Conservation (phyloP, 2,888 invertebrate genomes). For the Meliscaeva auricollis region DNA sequence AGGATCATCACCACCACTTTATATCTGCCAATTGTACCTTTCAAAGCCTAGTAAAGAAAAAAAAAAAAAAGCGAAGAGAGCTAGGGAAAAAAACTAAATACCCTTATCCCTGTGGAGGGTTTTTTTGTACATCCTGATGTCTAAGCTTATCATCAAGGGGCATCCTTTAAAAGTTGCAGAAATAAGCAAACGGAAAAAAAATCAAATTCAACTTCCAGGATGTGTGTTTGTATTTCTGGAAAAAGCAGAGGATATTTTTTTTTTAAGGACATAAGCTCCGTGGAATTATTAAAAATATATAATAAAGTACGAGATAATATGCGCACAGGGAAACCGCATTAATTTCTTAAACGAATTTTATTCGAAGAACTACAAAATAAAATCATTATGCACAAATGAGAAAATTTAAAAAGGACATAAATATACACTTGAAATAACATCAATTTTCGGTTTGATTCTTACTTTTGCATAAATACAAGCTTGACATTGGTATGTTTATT, state of each 20-base stretch:
- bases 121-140: neutral
- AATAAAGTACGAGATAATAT: slow-evolving; percentile 29
- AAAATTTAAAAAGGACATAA: slow-evolving; percentile 3
- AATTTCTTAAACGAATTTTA: slow-evolving; percentile 18
- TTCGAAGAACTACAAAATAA: neutral
- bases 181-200: too few species aligned
- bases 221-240: too few species aligned
- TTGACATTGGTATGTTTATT: too few species aligned
- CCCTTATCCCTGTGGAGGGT: neutral
- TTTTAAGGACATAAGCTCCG: slow-evolving; percentile 20
- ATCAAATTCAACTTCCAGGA: too few species aligned
- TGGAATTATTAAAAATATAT: slow-evolving; percentile 22
- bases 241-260: slow-evolving; percentile 1
- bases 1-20: slow-evolving; percentile 21
- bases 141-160: too few species aligned
- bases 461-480: too few species aligned
- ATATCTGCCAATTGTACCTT: slow-evolving; percentile 51
- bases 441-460: too few species aligned
- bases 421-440: too few species aligned
- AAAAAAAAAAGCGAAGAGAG: neutral
- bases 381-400: neutral
- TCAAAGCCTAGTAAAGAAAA: neutral
- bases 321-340: slow-evolving; percentile 42
- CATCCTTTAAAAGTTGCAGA: too few species aligned
- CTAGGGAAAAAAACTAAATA: slow-evolving; percentile 7